These are phyloP conservation scores for Probaryconus sp. DNA, from an alignment of 1,140 invertebrate species.

Conservation along the genomic window DNA sequence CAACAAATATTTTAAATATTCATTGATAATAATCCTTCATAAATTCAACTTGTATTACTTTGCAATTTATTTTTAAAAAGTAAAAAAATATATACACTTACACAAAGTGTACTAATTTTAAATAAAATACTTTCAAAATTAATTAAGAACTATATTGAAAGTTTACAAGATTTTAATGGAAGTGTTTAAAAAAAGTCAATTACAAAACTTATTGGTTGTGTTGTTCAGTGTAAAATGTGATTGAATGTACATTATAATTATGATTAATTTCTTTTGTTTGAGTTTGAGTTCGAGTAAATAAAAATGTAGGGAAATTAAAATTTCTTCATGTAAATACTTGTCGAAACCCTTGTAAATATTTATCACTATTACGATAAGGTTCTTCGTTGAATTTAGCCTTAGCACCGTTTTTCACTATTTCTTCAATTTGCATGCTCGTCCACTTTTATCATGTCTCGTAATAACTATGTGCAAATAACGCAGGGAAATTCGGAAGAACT, in stretches of 20 bases:
- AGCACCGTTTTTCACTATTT: constrained; percentile 23
- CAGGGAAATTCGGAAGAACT: not conserved
- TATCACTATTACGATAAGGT: constrained; percentile 22
- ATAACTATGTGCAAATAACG: constrained; percentile 4
- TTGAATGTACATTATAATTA: constrained; percentile 26
- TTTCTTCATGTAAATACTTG: constrained; percentile 25
- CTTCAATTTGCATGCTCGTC: constrained; percentile 14
- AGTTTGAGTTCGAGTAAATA: not conserved
- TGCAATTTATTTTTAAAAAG: no score
- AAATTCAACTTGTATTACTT: no score
- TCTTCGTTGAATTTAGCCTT: constrained; percentile 11
- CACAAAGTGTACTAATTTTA: no score
- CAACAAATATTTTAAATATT: no score
- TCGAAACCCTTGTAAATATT: constrained; percentile 36
- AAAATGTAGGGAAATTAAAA: constrained; percentile 8
- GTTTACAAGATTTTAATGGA: no score
- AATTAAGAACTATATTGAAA: no score
- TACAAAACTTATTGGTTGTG: no score
- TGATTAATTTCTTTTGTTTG: constrained; percentile 8
- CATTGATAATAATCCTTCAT: no score
- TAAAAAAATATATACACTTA: no score
- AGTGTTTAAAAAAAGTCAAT: no score
- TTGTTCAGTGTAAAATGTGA: no score
- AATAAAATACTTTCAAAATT: no score
- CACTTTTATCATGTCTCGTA: constrained; percentile 9